A percentile compares a stretch with the other conserved stretches of the same genome.
phyloP scores from a whole-genome alignment of 2,797 vertebrate species.

The Squalus acanthias region DNA sequence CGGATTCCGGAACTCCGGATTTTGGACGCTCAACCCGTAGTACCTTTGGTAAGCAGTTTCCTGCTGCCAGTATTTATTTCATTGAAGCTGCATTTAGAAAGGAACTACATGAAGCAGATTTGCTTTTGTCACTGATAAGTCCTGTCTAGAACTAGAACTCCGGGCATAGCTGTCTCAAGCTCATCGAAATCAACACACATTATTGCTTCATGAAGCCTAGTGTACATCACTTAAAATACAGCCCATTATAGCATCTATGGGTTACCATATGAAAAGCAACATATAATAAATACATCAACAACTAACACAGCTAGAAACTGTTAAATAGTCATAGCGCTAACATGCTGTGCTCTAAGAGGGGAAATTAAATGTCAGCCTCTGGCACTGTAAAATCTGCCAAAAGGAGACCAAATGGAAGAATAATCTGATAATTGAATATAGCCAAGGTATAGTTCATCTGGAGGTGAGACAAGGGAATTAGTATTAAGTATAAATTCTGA shows the following conservation, averaged over 20 bases:
- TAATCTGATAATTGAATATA: slow-evolving; percentile 10
- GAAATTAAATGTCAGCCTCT: slow-evolving; percentile 4
- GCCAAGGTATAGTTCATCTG: background rate
- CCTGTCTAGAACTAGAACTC: background rate
- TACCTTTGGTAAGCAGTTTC: background rate
- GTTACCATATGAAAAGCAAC: slow-evolving; percentile 5
- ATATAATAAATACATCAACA: background rate
- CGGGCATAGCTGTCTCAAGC: background rate
- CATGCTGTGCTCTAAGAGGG: background rate
- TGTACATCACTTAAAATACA: background rate
- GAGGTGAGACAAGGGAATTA: background rate
- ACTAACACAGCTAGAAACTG: background rate
- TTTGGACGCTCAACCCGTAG: no score
- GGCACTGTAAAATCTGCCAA: background rate
- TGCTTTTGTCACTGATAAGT: background rate
- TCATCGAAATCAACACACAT: background rate
- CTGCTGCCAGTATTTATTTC: slow-evolving; percentile 2
- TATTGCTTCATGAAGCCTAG: slow-evolving; percentile 4
- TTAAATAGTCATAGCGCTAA: background rate
- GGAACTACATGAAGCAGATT: background rate
- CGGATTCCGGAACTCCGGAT: no score
- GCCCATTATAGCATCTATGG: background rate
- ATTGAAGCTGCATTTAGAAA: background rate
- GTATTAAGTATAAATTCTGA: background rate
- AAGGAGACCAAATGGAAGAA: background rate